phyloP scores from a whole-genome alignment of 1,140 invertebrate genomes.

The Sesamia nonagrioides region DNA sequence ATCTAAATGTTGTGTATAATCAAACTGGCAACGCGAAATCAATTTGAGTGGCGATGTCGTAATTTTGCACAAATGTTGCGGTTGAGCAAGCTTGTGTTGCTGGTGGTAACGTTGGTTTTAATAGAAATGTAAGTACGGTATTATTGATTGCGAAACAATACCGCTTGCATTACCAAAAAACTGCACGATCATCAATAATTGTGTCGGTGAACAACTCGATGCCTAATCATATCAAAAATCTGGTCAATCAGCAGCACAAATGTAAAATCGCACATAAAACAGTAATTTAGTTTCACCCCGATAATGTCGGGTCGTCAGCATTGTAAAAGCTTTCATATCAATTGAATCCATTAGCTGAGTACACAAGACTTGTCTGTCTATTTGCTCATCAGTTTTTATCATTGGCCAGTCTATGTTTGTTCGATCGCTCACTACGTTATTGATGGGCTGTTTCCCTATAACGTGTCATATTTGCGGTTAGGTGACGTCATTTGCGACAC shows the following conservation, averaged over 20 bases:
- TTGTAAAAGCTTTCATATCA: conserved; percentile 88
- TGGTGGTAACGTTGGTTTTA: not conserved
- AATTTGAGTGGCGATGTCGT: conserved; percentile 12
- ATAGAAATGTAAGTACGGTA: not conserved
- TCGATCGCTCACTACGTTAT: conserved; percentile 85
- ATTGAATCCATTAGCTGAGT: conserved; percentile 87
- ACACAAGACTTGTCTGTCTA: conserved; percentile 85
- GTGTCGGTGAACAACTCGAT: not conserved
- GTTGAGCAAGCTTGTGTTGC: not conserved
- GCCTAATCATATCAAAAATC: conserved; percentile 27
- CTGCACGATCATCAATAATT: not conserved
- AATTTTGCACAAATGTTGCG: conserved; percentile 27
- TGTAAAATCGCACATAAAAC: conserved; percentile 64
- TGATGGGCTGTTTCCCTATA: conserved; percentile 78
- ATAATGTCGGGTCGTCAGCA: conserved; percentile 81
- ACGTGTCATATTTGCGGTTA: conserved; percentile 62
- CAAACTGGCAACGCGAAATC: conserved; percentile 22
- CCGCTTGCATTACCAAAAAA: not conserved
- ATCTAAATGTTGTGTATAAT: conserved; percentile 37
- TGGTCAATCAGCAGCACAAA: conserved; percentile 48
- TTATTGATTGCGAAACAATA: not conserved
- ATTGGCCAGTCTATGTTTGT: conserved; percentile 85
- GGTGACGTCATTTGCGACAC: conserved; percentile 57
- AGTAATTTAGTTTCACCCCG: conserved; percentile 74
- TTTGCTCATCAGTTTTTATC: conserved; percentile 88